phyloP scores from a whole-genome alignment of 2,797 vertebrate species.

The Garrulus glandarius region DNA sequence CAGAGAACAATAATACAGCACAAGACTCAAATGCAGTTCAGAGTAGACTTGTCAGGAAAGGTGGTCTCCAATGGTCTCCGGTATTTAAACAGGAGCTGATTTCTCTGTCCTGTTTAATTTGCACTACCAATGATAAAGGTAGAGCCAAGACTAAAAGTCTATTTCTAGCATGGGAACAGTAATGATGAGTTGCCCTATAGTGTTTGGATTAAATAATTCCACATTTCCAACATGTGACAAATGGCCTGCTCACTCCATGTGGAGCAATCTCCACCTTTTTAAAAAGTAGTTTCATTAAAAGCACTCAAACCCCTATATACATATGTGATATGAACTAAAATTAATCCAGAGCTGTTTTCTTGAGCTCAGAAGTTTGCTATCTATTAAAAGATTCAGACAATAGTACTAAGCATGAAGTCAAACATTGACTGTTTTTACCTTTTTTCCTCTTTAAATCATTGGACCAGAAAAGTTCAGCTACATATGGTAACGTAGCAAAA shows the following conservation, averaged over 20 bases:
- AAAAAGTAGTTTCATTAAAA: background rate
- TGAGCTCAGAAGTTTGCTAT: background rate
- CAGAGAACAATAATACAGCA: background rate
- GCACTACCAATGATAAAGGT: background rate
- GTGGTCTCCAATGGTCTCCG: background rate
- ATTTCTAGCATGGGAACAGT: background rate
- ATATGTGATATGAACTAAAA: background rate
- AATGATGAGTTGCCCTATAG: background rate
- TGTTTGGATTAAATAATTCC: background rate
- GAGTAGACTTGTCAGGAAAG: background rate
- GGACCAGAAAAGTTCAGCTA: background rate
- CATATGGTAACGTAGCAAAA: background rate
- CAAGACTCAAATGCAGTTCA: background rate
- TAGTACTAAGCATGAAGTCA: background rate
- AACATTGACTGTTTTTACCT: background rate
- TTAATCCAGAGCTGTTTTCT: background rate
- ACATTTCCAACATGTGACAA: background rate
- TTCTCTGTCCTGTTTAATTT: background rate
- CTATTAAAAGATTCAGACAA: background rate
- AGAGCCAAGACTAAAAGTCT: background rate
- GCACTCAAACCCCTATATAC: accelerated
- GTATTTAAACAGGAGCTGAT: background rate
- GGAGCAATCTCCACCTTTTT: background rate
- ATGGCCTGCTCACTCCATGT: background rate
- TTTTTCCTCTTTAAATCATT: background rate